A percentile compares a stretch with the other conserved stretches of the same genome.
Conservation (phyloP, 2,113 vertebrate genomes). For the Chionis minor region DNA sequence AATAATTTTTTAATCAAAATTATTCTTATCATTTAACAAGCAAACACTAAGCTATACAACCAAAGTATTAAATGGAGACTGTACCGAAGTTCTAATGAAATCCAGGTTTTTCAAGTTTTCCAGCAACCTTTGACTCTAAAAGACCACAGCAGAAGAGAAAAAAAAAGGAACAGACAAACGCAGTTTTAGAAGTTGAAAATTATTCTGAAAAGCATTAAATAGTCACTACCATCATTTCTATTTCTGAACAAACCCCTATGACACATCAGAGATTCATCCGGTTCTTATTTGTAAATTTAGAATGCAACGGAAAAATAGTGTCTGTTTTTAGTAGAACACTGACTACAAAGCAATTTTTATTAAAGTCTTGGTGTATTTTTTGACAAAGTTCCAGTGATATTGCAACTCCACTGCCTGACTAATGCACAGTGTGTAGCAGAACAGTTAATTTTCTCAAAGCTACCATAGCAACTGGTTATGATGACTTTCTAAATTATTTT, state of each 20-base stretch:
- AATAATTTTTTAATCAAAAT: neutral
- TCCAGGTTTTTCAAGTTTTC: constrained; percentile 85
- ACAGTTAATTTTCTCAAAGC: neutral
- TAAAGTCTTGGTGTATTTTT: neutral
- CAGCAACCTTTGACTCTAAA: constrained; percentile 89
- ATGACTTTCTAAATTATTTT: neutral
- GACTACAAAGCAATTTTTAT: neutral
- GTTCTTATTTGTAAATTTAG: neutral
- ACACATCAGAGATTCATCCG: neutral
- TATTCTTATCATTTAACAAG: neutral
- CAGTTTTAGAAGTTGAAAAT: neutral
- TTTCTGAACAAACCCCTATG: neutral
- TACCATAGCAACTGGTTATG: neutral
- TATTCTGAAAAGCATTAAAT: neutral
- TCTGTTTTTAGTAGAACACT: neutral
- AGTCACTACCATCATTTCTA: neutral
- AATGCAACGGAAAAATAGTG: neutral
- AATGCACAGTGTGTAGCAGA: neutral
- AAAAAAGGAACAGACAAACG: neutral
- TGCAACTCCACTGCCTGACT: neutral
- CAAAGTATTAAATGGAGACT: constrained; percentile 4
- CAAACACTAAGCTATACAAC: neutral
- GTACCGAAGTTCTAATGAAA: constrained; percentile 90
- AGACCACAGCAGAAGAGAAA: neutral
- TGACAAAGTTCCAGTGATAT: neutral